phyloP scores from a whole-genome alignment of 1,140 invertebrate species.

The Drosophila equinoxialis region DNA sequence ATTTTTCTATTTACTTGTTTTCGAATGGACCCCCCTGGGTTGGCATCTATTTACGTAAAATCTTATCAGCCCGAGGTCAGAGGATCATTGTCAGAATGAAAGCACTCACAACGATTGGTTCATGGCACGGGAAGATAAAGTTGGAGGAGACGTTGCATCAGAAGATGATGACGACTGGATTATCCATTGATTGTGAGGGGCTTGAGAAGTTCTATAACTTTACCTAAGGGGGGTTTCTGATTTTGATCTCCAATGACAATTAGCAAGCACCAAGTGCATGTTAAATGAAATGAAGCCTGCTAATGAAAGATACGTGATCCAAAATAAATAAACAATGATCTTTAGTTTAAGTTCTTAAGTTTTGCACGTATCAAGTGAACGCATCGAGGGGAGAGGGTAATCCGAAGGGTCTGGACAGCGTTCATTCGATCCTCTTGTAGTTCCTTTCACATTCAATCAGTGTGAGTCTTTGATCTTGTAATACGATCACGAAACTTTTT shows the following conservation, averaged over 20 bases:
- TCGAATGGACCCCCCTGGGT: not conserved
- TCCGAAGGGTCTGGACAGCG: too few relatives aligned
- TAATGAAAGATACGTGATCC: not conserved
- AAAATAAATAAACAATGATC: not conserved
- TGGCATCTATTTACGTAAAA: not conserved
- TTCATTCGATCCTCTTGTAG: too few relatives aligned
- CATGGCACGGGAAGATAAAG: not conserved
- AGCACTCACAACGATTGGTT: not conserved
- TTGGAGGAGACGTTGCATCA: not conserved
- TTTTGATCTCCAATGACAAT: not conserved
- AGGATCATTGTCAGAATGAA: not conserved
- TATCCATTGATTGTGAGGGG: too few relatives aligned
- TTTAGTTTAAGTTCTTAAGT: too few relatives aligned
- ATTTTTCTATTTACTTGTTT: not conserved
- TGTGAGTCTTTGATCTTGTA: too few relatives aligned
- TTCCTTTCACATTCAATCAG: too few relatives aligned
- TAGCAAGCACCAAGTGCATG: not conserved
- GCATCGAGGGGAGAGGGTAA: too few relatives aligned
- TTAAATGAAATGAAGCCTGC: not conserved
- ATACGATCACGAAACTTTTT: too few relatives aligned
- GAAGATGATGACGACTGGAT: not conserved
- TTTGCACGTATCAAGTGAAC: too few relatives aligned
- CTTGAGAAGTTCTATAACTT: too few relatives aligned
- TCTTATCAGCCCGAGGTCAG: not conserved
- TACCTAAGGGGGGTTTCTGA: too few relatives aligned